phyloP scores from a whole-genome alignment of 2,888 invertebrate species.

The Danaus chrysippus region DNA sequence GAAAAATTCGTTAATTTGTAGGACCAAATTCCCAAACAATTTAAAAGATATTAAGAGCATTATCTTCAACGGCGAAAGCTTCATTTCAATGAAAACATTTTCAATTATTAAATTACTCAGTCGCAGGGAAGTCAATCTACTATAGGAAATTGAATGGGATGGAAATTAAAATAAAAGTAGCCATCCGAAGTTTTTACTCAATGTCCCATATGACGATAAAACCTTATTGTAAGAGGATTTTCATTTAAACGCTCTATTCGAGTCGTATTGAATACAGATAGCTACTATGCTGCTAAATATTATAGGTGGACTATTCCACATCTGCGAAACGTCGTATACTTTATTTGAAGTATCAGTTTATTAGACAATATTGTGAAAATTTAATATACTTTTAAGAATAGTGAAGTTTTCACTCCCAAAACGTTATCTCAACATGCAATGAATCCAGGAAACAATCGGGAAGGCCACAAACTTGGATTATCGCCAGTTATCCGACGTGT shows the following conservation, averaged over 20 bases:
- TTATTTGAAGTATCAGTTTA: not conserved
- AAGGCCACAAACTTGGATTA: slow-evolving; percentile 61
- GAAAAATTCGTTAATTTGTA: not conserved
- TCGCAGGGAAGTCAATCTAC: slow-evolving; percentile 24
- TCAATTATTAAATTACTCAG: slow-evolving; percentile 20
- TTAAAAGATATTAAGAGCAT: slow-evolving; percentile 7
- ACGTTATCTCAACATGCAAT: slow-evolving; percentile 31
- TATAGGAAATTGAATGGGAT: slow-evolving; percentile 28
- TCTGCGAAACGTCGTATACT: slow-evolving; percentile 8
- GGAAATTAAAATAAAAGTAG: slow-evolving; percentile 33
- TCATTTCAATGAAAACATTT: slow-evolving; percentile 18
- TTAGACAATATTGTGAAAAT: not conserved
- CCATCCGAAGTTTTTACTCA: slow-evolving; percentile 30
- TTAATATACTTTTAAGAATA: not conserved
- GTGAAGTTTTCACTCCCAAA: not conserved
- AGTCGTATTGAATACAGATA: slow-evolving; percentile 25
- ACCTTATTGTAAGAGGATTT: slow-evolving; percentile 29
- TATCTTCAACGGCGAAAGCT: slow-evolving; percentile 12
- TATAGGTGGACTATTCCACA: slow-evolving; percentile 8
- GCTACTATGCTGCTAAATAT: slow-evolving; percentile 19
- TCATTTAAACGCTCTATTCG: slow-evolving; percentile 26
- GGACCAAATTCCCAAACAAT: not conserved
- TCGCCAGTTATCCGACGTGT: slow-evolving; percentile 58
- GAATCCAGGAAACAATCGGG: slow-evolving; percentile 46
- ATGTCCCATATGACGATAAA: slow-evolving; percentile 33